Base-by-base conservation (phyloP, 2,113 vertebrate genomes). In the Onychorhynchus coronatus region DNA sequence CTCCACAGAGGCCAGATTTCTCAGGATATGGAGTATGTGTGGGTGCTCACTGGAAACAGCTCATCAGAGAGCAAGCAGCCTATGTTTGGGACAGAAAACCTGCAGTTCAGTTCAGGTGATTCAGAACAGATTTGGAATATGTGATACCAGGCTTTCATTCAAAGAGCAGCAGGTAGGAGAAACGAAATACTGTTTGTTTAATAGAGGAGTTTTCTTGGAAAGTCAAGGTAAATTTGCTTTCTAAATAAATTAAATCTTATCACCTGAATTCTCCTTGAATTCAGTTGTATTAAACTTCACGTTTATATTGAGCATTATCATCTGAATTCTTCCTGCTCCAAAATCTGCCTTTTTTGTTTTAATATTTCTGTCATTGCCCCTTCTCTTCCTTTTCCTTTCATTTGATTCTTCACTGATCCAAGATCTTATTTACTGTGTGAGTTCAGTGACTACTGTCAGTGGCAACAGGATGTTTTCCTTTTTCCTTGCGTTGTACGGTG, bases 401-500 rank as follows among this genome's bases (percentile, higher is more conserved):
- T 78, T 73, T 78, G 49, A 31, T 72, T 83, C 41, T 84, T 89
- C 52, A 12, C 78, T 91, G 62, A 37, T 35, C 31, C 14, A 56
- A 50, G 21, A 10, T 89, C 41, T 92, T 27, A 19, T 89, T 84
- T 78, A 59, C 44, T 80, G n/a, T 75, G 52, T 58, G 28, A 88
- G 91, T 85, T 89, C 39, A 61, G 46, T 50, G 39, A 39, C 66
- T 76, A 50, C 67, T 68, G 19, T 70, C 50, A 80, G 44, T 47
- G 20, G 49, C 66, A 90, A 72, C 50, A 89, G 91, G 73, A 93
- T 89, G 61, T 94, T 96, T 91, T 92, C 41, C 52, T 83, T 90
- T 88, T 67, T 68, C 67, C 31, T 9, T 85, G 14, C 20, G 22
- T 75, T 91, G 47, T 46, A 21, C 55, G 56, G 52, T 81, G 35